These are phyloP conservation scores for Phocoena sinus DNA, from an alignment of 2,113 vertebrate species.

Conservation along the genomic window DNA sequence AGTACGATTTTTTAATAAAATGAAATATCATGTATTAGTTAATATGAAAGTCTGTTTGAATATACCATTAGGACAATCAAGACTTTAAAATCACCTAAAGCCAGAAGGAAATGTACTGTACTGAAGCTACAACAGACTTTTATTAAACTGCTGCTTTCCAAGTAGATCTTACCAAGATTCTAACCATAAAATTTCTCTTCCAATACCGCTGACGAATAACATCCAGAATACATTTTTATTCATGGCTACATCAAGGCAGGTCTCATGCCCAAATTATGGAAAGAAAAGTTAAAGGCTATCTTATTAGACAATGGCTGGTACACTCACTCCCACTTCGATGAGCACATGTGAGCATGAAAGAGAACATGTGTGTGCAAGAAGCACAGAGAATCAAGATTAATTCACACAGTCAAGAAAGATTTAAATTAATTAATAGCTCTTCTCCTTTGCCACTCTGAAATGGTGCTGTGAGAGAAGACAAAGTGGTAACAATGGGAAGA, in stretches of 20 bases:
- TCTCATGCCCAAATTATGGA: background rate
- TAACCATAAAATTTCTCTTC: background rate
- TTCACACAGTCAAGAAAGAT: background rate
- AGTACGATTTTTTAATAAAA: background rate
- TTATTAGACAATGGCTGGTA: no score
- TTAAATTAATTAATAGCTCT: background rate
- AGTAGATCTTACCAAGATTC: background rate
- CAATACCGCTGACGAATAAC: background rate
- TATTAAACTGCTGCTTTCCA: background rate
- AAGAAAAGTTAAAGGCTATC: background rate
- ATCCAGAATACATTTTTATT: background rate
- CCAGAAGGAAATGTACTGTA: background rate
- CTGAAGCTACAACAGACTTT: background rate
- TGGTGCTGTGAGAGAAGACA: background rate
- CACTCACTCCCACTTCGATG: background rate
- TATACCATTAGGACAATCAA: background rate
- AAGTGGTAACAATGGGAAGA: background rate
- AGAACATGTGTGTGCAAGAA: background rate
- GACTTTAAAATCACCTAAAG: background rate
- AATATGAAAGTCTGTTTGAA: background rate
- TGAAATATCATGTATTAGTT: background rate
- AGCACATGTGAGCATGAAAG: rapidly evolving
- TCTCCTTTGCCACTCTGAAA: background rate
- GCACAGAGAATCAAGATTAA: background rate
- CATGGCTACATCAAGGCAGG: background rate